Evolutionary conservation across 64 coral and sea anemone genomes (phyloP).

Genomic region (Montipora efflorescens): DNA sequence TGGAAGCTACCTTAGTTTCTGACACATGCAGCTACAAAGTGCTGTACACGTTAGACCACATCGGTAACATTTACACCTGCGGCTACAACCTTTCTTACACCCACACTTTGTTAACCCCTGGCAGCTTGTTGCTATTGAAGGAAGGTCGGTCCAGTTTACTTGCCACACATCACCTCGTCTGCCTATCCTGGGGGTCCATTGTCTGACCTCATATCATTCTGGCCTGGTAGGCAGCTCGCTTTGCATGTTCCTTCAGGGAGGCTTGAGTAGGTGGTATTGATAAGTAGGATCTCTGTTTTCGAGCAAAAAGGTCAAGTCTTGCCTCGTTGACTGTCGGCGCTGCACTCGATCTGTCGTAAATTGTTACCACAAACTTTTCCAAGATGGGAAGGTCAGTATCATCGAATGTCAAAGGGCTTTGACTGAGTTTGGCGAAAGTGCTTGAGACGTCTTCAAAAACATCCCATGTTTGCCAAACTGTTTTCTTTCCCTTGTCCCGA

Average conservation of each 20-base stretch:
- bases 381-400: too few relatives aligned
- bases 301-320: constrained; percentile 54
- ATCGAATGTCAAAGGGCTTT: too few relatives aligned
- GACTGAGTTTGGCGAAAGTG: too few relatives aligned
- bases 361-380: too few relatives aligned
- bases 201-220: constrained; percentile 59
- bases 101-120: constrained; percentile 71
- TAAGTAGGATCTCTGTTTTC: constrained; percentile 48
- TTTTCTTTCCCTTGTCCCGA: too few relatives aligned
- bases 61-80: constrained; percentile 46
- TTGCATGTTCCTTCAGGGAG: constrained; percentile 53
- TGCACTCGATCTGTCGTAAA: constrained; percentile 23
- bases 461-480: too few relatives aligned
- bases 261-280: constrained; percentile 61
- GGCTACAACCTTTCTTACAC: constrained; percentile 28
- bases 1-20: constrained; percentile 1
- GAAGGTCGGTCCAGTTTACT: constrained; percentile 71
- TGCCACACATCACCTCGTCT: constrained; percentile 3
- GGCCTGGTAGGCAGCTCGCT: constrained; percentile 40
- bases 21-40: constrained; percentile 37
- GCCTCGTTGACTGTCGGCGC: constrained; percentile 31
- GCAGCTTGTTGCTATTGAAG: constrained; percentile 39
- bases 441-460: too few relatives aligned
- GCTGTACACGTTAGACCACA: constrained; percentile 17
- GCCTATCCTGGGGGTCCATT: constrained; percentile 14